Evolutionary conservation across 1,140 invertebrate species (phyloP), one percentile per base, ranked within the genome.

Genomic region (Diabrotica undecimpunctata): DNA sequence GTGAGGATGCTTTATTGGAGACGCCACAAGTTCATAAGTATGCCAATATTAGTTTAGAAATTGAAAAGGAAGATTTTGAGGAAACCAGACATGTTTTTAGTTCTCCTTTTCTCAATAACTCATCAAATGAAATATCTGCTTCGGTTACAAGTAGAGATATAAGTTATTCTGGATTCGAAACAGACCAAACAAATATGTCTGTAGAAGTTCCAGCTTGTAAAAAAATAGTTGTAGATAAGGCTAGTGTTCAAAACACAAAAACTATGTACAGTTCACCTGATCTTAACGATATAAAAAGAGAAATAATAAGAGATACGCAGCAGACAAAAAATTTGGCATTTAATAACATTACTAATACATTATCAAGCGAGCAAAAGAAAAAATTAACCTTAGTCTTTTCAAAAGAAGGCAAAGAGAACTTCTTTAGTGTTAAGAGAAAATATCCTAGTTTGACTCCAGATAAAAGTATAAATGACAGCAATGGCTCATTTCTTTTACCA

Each of bases 1-100:
- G 65, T 66, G 75, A 77, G 67, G 74, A 77, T 59, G 68, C 75
- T 36, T 61, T 77, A 14, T 64, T 75, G 12, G 75, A 77, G 59
- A 71, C 67, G 25, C 75, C 75, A 7, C 62, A 68, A 12, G n/a
- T 66, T 10, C 37, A 58, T 62, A 52, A 65, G 59, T 13, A 46
- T 14, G 8, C 9, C 3, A 59, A 66, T 61, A 12, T 64, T 38
- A 46, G 46, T 50, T n/a, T 46, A 52, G 54, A 66, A 14, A 60
- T 67, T 52, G 52, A 63, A 12, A 46, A 9, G 10, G 64, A 67
- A 46, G 60, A 67, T 54, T 60, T 56, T 46, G 65, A 66, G 14
- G 68, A 69, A 54, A 65, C 61, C 5, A 64, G 54, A 39, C 56
- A 52, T 12, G 12, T 70, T 46, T 70, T 70, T 54, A 57, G 38